Base-by-base conservation (phyloP, 2,888 invertebrate genomes). In the Monopis laevigella region DNA sequence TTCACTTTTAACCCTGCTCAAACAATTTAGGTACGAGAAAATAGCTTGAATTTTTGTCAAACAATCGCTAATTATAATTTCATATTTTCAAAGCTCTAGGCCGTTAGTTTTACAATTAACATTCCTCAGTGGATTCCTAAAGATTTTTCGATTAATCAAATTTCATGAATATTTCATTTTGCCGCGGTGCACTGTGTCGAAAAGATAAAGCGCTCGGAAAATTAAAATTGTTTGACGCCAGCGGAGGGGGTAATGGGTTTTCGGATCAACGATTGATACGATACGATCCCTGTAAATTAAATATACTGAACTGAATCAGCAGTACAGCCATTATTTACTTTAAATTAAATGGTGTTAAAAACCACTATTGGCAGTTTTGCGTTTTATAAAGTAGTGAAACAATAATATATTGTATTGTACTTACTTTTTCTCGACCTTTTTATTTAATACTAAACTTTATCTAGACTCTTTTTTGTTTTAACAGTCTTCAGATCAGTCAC, bases 261-360 rank as follows among this genome's bases (percentile, higher is more conserved):
- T 54, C 55, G 54, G 58, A 51, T 61, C 55, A 56, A 47, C 51
- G 53, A 51, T 45, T 57, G 52, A 55, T 58, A 56, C 55, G 52
- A 54, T 50, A 54, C 55, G 52, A 54, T 50, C 54, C 51, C 47
- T 48, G 39, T 39, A 39, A 39, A 39, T 39, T 39, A 26, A 39
- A 39, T 27, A 26, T 16, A 39, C 39, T n/a, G n/a, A n/a, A 27
- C 28, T 16, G 27, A 39, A 27, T 39, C 39, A 27, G 29, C 11
- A 7, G 39, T 26, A 16, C 16, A 7, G 16, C 12, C 14, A 17
- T 27, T 39, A 39, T 39, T 39, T 39, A 39, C 27, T 13, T n/a
- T n/a, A n/a, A n/a, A n/a, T n/a, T n/a, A n/a, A n/a, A n/a, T n/a
- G n/a, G n/a, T n/a, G n/a, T n/a, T n/a, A n/a, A n/a, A n/a, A n/a